These are phyloP conservation scores for Drosophila teissieri DNA, from an alignment of 1,140 invertebrate genomes.

Conservation along the genomic window DNA sequence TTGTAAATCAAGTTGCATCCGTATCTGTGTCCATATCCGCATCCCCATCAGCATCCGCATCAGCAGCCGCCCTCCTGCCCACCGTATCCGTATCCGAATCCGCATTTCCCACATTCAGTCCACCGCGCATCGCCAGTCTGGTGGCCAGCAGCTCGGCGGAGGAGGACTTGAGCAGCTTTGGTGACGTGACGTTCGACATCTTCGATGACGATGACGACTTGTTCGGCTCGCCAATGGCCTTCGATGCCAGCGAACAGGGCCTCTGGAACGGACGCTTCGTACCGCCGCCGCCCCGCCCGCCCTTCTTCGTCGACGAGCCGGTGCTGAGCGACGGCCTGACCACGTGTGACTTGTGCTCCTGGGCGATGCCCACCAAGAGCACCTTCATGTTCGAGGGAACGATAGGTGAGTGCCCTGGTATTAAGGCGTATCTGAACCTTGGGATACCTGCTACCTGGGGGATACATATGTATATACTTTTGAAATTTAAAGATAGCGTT, in stretches of 20 bases:
- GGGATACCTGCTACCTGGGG: too few species aligned
- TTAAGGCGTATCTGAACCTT: too few species aligned
- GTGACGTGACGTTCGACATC: conserved; percentile 82
- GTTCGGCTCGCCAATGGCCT: conserved; percentile 86
- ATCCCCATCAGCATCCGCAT: conserved; percentile 18
- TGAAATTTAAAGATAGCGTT: too few species aligned
- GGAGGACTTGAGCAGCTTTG: conserved; percentile 75
- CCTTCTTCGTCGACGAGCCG: conserved; percentile 87
- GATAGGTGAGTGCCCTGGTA: conserved; percentile 84
- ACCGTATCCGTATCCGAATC: conserved; percentile 14
- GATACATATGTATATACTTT: too few species aligned
- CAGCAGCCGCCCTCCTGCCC: conserved; percentile 4
- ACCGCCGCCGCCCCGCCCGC: conserved; percentile 88
- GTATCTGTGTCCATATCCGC: conserved; percentile 26
- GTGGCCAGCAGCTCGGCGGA: conserved; percentile 78
- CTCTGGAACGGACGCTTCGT: conserved; percentile 89
- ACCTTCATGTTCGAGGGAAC: conserved; percentile 84
- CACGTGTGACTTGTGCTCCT: conserved; percentile 90
- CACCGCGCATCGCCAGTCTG: conserved; percentile 75
- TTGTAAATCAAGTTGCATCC: conserved; percentile 76
- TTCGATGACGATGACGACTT: conserved; percentile 87
- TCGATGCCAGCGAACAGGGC: conserved; percentile 87
- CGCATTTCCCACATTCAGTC: conserved; percentile 65
- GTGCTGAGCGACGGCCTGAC: conserved; percentile 88
- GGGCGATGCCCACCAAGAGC: conserved; percentile 86